Base-by-base conservation (phyloP, 2,113 vertebrate species). In the Ranitomeya variabilis region DNA sequence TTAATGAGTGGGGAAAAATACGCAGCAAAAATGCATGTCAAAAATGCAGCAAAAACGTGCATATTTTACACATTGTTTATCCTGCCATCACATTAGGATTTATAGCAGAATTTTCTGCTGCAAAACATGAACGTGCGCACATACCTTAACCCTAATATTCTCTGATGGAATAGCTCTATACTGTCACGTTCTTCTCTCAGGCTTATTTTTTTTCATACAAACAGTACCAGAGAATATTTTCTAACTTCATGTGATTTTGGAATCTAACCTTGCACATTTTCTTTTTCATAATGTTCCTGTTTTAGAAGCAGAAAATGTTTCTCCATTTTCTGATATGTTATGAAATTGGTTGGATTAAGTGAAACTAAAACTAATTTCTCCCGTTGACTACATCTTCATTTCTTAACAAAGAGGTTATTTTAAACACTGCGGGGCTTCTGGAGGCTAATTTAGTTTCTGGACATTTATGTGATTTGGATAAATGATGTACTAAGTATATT, bases 351-450 rank as follows among this genome's bases (percentile, higher is more conserved):
- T 69, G 23, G 26, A 71, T 71, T 71, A 31, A 71, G 71, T 74
- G 71, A 74, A 74, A 37, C 7, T 45, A 74, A 66, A n/a, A 8
- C 55, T 78, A 23, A 55, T 21, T 67, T 80, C 52, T 19, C 31
- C 73, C 67, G 13, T 13, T 80, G 55, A 80, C 52, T 23, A 52
- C 52, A 26, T 80, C 77, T 80, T 57, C 52, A 80, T 80, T 80
- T 60, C n/a, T 31, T 31, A 80, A 80, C 78, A 80, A 80, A 80
- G 78, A 60, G 26, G 55, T 31, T 60, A 19, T 60, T 57, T 26
- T 80, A 23, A 7, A 23, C 19, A 26, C 77, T 80, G 11, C 18
- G 78, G 55, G 23, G 6, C 78, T 23, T 31, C 55, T 54, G 8
- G 78, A 8, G 78, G 55, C 55, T 80, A 80, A 80, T 60, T 57